Percentiles rank a stretch among this genome's conserved stretches.
These are phyloP conservation scores for Xenopus borealis DNA, from an alignment of 2,113 vertebrate genomes.

Conservation along the genomic window DNA sequence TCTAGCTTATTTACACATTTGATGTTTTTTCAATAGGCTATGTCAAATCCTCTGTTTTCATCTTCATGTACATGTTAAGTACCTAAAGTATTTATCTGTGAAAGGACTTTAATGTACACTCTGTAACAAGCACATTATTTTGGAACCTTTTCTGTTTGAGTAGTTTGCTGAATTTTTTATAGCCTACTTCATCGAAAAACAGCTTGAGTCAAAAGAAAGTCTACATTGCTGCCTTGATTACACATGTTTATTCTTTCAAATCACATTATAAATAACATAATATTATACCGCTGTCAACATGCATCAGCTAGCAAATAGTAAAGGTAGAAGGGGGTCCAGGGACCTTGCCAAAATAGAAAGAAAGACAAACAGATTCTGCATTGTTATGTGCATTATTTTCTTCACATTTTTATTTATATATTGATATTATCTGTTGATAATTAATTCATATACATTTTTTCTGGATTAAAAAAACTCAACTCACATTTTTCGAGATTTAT, in stretches of 20 bases:
- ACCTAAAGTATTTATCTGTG: conserved; percentile 7
- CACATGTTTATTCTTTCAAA: conserved; percentile 20
- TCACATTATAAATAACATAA: neutral
- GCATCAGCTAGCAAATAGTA: too few species aligned
- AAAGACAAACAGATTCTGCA: too few species aligned
- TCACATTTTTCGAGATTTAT: too few species aligned
- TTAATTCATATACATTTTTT: too few species aligned
- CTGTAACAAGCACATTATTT: conserved; percentile 15
- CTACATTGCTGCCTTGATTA: conserved; percentile 22
- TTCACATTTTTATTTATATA: too few species aligned
- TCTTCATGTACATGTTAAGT: conserved; percentile 10
- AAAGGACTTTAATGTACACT: neutral
- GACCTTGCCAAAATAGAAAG: too few species aligned
- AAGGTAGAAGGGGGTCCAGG: too few species aligned
- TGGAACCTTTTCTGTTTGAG: conserved; percentile 10
- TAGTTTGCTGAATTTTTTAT: neutral
- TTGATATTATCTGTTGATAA: too few species aligned
- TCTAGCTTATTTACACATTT: conserved; percentile 10
- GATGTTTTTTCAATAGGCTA: conserved; percentile 9
- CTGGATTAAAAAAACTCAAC: too few species aligned
- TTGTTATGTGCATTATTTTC: too few species aligned
- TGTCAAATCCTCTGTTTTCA: conserved; percentile 9
- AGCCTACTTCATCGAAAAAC: conserved; percentile 20
- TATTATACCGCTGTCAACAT: too few species aligned
- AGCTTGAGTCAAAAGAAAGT: conserved; percentile 9